Base-by-base conservation (phyloP, 2,888 invertebrate genomes). In the Choristoneura rosaceana region DNA sequence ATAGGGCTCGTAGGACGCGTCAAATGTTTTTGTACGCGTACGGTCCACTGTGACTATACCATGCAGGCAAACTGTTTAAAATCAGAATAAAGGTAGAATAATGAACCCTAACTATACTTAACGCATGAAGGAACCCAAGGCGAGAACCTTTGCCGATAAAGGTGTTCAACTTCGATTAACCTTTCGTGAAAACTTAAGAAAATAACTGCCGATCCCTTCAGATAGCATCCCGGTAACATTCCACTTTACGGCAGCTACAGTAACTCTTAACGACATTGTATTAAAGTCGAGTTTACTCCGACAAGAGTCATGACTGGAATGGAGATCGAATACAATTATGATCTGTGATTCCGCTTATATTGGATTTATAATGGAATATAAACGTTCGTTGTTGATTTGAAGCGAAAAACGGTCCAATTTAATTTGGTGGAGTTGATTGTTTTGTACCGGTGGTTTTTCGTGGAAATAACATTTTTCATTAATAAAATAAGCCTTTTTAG, bases 331-430 rank as follows among this genome's bases (percentile, higher is more conserved):
- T 55, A 73, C 71, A 73, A 73, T 73, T 73, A 68, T 68, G 71
- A 73, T 73, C 67, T 68, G 63, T 50, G 63, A 73, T 63, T 73
- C 43, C 71, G 47, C 68, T 73, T 73, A 63, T 68, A 73, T 73
- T 71, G 50, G 71, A 68, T 71, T 73, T 73, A 73, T 73, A 68
- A 71, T 62, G 71, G 62, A 71, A 71, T 59, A 63, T 58, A 71
- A 71, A 68, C 62, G 38, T 63, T 68, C 62, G 15, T 68, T 68
- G 71, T 71, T 71, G 71, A 58, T 66, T 61, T 61, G 58, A 71
- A 38, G 52, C 66, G 62, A 38, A 52, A 58, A 61, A 41, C 52
- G 67, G 67, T 15, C 55, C 34, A 71, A 71, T 62, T 67, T 67
- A 67, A 71, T 71, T 71, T 67, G 47, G 38, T 47, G 14, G 34